Evolutionary conservation across 2,888 invertebrate species (phyloP), one percentile per base, ranked within the genome.

Genomic region (Masnerella sp.): DNA sequence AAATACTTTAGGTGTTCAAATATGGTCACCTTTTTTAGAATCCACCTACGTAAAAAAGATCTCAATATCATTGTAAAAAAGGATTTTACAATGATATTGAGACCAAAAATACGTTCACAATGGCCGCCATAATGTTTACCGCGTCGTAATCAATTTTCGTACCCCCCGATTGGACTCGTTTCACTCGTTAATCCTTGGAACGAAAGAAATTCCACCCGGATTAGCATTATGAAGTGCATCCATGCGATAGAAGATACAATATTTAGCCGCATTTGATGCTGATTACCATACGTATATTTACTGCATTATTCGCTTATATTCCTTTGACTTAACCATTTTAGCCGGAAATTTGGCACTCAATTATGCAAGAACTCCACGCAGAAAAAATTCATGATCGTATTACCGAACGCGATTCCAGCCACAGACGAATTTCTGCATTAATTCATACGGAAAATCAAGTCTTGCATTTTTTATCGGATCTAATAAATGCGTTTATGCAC

Each of bases 221-320:
- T 36, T 51, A 51, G 11, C 34, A 22, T 20, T 51, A 9, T 36
- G 9, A 28, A 43, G 12, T 43, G 25, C 25, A 43, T 25, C 32
- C 18, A 32, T 20, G 43, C 11, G 43, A 43, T 28, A 36, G 14
- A 32, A 11, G 28, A 14, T 28, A 11, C 15, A 45, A 14, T 43
- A 47, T 30, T 47, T 47, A 17, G 11, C 14, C 12, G 14, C 25
- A 43, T n/a, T 45, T 25, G 11, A 47, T 30, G n/a, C 17, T 47
- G 47, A 47, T 30, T 47, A 47, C 17, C 47, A 47, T 47, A 47
- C 30, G 47, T 30, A 15, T 47, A 30, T 47, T 45, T 45, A 25
- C 45, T 25, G 45, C 25, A 11, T 38, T 38, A 38, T 45, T 38
- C 14, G 38, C 12, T 38, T 38, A 45, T 20, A 25, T 45, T 45